Conservation (phyloP, 2,888 invertebrate species). For the Pammene fasciana region DNA sequence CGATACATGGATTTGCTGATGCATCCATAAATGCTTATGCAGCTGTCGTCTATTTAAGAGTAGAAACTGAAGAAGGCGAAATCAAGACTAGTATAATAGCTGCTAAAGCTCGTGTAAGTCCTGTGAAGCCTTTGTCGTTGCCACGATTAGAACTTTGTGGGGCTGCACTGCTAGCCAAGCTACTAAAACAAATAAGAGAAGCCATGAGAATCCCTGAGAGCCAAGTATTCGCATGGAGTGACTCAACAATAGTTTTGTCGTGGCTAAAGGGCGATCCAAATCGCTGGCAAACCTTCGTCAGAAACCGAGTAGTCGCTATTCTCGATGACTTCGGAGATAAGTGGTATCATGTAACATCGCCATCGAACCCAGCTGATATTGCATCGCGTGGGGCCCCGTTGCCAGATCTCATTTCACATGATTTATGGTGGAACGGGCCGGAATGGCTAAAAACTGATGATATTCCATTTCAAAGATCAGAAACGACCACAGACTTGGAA, state of each 20-base stretch:
- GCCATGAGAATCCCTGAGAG: conserved; percentile 38
- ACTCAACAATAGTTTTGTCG: conserved; percentile 41
- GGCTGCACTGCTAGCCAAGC: conserved; percentile 32
- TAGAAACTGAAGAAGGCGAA: conserved; percentile 9
- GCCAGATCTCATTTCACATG: not conserved
- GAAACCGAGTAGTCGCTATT: conserved; percentile 29
- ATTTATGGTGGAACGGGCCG: not conserved
- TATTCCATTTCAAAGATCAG: not conserved
- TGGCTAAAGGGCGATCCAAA: conserved; percentile 42
- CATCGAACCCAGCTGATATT: not conserved
- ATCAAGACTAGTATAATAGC: conserved; percentile 19
- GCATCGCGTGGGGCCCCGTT: not conserved
- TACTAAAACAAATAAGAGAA: conserved; percentile 35
- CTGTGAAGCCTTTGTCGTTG: conserved; percentile 28
- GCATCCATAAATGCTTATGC: conserved; percentile 35
- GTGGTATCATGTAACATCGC: not conserved
- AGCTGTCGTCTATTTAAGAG: conserved; percentile 37
- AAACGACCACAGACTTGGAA: not conserved
- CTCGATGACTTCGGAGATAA: conserved; percentile 43
- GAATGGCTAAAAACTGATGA: not conserved
- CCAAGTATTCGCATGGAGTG: conserved; percentile 40
- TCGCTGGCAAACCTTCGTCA: conserved; percentile 42
- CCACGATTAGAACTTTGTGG: conserved; percentile 39
- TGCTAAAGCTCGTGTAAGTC: conserved; percentile 32
- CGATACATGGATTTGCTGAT: conserved; percentile 41